These are phyloP conservation scores for Danaus chrysippus DNA, from an alignment of 2,888 invertebrate genomes.

Conservation along the genomic window DNA sequence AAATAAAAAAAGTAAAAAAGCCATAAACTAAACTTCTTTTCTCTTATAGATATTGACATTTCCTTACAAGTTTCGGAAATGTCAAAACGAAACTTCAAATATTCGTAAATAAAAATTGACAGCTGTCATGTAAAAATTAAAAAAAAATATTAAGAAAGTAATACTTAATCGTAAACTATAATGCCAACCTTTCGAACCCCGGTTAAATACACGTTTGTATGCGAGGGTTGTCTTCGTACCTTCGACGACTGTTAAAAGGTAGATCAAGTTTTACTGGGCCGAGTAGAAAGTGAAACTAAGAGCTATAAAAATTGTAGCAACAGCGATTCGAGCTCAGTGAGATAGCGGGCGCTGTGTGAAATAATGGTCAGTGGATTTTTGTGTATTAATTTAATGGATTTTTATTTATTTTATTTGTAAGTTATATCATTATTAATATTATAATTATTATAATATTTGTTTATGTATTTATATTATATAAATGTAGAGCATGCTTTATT, in stretches of 20 bases:
- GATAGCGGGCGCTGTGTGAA: conserved; percentile 49
- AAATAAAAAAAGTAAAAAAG: too few species aligned
- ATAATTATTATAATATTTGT: not conserved
- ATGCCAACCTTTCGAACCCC: too few species aligned
- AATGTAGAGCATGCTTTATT: too few species aligned
- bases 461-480: conserved; percentile 1
- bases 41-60: too few species aligned
- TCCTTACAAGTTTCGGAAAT: too few species aligned
- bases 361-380: conserved; percentile 64
- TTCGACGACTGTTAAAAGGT: conserved; percentile 64
- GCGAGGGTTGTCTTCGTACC: conserved; percentile 52
- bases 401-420: conserved; percentile 34
- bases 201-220: not conserved
- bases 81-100: too few species aligned
- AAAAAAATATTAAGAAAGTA: too few species aligned
- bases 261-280: conserved; percentile 62
- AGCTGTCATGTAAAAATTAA: too few species aligned
- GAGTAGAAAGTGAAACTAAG: conserved; percentile 75
- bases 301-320: conserved; percentile 73
- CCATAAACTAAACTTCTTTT: too few species aligned
- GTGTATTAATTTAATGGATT: conserved; percentile 54
- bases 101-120: too few species aligned
- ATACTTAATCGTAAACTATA: too few species aligned
- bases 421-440: not conserved
- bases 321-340: conserved; percentile 57